Evolutionary conservation across 2,888 invertebrate species (phyloP).

Genomic region (Coelopa pilipes): DNA sequence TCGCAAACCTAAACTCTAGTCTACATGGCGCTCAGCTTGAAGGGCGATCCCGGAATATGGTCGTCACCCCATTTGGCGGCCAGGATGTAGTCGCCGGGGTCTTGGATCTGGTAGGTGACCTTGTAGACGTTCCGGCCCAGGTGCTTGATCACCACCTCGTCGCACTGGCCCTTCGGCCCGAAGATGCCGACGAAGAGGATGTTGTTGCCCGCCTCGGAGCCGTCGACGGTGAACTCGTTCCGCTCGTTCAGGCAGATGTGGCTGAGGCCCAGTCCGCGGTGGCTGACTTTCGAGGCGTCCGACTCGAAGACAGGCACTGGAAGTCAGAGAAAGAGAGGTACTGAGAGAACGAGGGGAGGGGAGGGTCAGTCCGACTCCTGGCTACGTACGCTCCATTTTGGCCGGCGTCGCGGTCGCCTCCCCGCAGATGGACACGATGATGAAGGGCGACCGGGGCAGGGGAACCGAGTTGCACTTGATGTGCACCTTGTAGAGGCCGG

Average conservation of each 20-base stretch:
- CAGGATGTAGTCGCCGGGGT: conserved; percentile 92
- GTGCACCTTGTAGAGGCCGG: conserved; percentile 62
- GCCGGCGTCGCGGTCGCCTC: conserved; percentile 38
- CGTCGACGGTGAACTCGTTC: conserved; percentile 64
- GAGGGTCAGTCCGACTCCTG: conserved; percentile 18
- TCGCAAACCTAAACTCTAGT: neutral
- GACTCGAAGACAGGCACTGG: conserved; percentile 57
- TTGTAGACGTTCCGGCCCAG: conserved; percentile 90
- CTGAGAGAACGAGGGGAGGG: neutral
- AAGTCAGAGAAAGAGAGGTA: neutral
- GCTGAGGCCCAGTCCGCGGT: conserved; percentile 58
- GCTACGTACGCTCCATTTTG: conserved; percentile 46
- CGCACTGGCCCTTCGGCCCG: conserved; percentile 96
- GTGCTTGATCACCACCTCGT: conserved; percentile 93
- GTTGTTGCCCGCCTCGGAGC: conserved; percentile 77
- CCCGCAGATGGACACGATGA: conserved; percentile 60
- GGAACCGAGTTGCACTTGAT: conserved; percentile 62
- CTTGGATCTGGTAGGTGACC: conserved; percentile 89
- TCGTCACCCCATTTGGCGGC: conserved; percentile 97
- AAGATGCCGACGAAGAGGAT: conserved; percentile 94
- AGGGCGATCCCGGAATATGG: conserved; percentile 97
- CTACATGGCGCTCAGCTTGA: conserved; percentile 54
- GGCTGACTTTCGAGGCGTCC: conserved; percentile 58
- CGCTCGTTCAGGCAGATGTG: conserved; percentile 56
- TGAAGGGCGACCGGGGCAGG: conserved; percentile 60